Base-by-base conservation (phyloP, 2,797 vertebrate species). In the Tolypeutes matacus region DNA sequence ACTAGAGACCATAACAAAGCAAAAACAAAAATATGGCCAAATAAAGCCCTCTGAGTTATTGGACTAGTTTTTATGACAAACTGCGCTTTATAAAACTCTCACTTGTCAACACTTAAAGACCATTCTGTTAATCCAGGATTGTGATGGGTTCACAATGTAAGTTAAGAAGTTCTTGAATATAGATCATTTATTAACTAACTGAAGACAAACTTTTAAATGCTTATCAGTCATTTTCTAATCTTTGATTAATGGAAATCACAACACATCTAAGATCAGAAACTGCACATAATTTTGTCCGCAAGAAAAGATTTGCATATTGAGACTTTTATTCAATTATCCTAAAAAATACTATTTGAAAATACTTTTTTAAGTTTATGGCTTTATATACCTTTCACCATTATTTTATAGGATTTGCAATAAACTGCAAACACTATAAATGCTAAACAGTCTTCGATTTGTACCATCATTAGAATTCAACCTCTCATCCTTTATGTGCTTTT, bases 161-260 rank as follows among this genome's bases (percentile, higher is more conserved):
- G 15, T 78, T 88, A 90, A 75, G 21, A 94, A 34, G 77, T 67
- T 96, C 53, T 69, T 70, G 0, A 91, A 82, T 53, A 64, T 2
- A 88, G 21, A 20, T 51, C 27, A 77, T 49, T 86, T 76, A 85
- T 27, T 53, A 92, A 89, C 34, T 25, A 89, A 81, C 60, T 84
- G 39, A 85, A 93, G 31, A 91, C 34, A 86, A 89, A 76, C 17
- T 34, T 76, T 78, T 78, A 58, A 89, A 25, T 46, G 51, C 51
- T 21, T 82, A 81, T 46, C 39, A 72, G 51, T 78, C 18, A 85
- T 73, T 93, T 93, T 36, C 11, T 1, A 73, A 72, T 73, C 9
- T 21, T 93, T 70, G 93, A 88, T 91, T 72, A 81, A 91, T 15
- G 86, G 36, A 96, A 96, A 73, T 29, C 20, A 17, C 13, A 86